Evolutionary conservation across 2,888 invertebrate species (phyloP).

Genomic region (Amblyteles armatorius): DNA sequence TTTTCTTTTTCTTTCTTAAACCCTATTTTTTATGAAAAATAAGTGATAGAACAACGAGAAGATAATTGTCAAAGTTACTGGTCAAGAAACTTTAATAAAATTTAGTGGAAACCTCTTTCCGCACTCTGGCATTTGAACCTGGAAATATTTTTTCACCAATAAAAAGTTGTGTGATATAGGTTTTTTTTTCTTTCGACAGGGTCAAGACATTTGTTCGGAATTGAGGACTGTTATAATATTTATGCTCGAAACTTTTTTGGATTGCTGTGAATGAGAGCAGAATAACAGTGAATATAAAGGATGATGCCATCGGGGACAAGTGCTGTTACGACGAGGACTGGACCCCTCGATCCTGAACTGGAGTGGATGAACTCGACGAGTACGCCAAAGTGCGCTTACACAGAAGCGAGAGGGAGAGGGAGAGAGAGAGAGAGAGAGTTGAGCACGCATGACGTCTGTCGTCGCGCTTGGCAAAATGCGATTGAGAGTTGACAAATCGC

Average conservation of each 20-base stretch:
- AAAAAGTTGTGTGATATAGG: background rate
- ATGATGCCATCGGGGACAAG: constrained; percentile 42
- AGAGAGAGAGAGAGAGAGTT: constrained; percentile 3
- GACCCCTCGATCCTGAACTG: constrained; percentile 39
- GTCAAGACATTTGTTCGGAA: background rate
- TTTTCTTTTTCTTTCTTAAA: no score
- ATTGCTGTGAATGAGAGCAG: constrained; percentile 38
- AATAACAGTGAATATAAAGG: constrained; percentile 32
- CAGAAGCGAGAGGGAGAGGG: background rate
- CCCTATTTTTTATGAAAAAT: no score
- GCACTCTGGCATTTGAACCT: background rate
- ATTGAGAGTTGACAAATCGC: constrained; percentile 51
- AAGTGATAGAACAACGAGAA: no score
- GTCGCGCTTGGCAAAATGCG: constrained; percentile 42
- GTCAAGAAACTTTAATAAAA: no score
- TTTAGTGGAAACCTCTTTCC: no score
- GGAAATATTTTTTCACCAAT: background rate
- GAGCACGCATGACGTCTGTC: constrained; percentile 62
- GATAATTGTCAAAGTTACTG: no score
- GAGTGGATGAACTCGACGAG: constrained; percentile 42
- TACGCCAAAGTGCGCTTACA: constrained; percentile 33
- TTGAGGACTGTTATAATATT: constrained; percentile 27
- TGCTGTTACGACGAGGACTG: constrained; percentile 9
- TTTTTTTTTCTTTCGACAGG: background rate
- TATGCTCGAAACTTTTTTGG: background rate